Base-by-base conservation (phyloP, 2,113 vertebrate genomes). In the Argyrosomus japonicus region DNA sequence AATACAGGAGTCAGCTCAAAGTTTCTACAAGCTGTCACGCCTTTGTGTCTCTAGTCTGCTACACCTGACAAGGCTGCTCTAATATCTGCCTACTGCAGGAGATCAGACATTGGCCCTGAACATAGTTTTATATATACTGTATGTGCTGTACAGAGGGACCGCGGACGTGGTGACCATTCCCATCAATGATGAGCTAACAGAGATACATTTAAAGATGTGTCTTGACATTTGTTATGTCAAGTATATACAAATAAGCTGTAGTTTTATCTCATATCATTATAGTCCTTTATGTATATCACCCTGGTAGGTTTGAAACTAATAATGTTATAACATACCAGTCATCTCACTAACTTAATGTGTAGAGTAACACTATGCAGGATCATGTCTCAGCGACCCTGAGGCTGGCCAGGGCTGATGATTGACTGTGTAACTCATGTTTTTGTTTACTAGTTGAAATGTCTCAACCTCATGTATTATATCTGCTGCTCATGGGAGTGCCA, bases 331-430 rank as follows among this genome's bases (percentile, higher is more conserved):
- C 48, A 18, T 77, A 47, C 56, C 40, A 14, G 18, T 68, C 29
- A 50, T 65, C n/a, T 76, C 57, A 82, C 32, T 73, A 71, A 68
- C 32, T 84, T 21, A 48, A 84, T 64, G 54, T 82, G 61, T 65
- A 72, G 47, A 80, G 50, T 32, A 68, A 57, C 75, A 85, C 75
- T 79, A 84, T 86, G 77, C 89, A 90, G 88, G 74, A 70, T 75
- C n/a, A 23, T 17, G 68, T 75, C 69, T 76, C 70, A 21, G 68
- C 63, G 62, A 63, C 36, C 56, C 57, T 5, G 43, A 79, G 71
- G 74, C 69, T 56, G 47, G 23, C 54, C 45, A 50, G 43, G 43
- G 61, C 57, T 69, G 58, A 68, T 75, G 32, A 69, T 15, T 48
- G 27, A 54, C 50, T 60, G 18, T 43, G 45, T 65, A 50, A 56